Conservation (phyloP, 2,797 vertebrate genomes). For the Tauraco hartlaubi region DNA sequence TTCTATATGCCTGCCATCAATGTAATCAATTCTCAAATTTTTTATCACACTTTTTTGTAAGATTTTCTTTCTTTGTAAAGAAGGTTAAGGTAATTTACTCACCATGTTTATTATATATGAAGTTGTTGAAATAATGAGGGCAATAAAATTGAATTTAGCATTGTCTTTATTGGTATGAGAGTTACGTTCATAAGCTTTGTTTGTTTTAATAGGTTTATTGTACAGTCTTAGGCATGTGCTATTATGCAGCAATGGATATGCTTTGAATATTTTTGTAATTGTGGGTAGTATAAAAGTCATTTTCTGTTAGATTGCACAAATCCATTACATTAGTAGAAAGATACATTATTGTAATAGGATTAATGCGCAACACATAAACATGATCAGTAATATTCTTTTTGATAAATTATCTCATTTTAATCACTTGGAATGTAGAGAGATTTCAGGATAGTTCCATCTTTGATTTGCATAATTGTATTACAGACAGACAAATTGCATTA, state of each 20-base stretch:
- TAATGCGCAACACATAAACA: conserved; percentile 91
- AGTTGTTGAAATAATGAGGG: conserved; percentile 82
- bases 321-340: conserved; percentile 94
- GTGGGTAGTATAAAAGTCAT: conserved; percentile 97
- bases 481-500: conserved; percentile 87
- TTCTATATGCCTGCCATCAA: not conserved
- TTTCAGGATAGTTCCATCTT: conserved; percentile 85
- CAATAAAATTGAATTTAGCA: conserved; percentile 89
- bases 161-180: conserved; percentile 88
- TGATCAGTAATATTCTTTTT: conserved; percentile 89
- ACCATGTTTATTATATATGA: conserved; percentile 68
- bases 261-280: conserved; percentile 94
- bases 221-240: conserved; percentile 86
- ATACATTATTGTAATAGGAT: conserved; percentile 93
- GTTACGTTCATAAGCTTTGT: conserved; percentile 84
- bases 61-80: conserved; percentile 9
- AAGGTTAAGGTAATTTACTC: conserved; percentile 69
- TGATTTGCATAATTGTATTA: conserved; percentile 89
- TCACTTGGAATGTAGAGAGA: conserved; percentile 83
- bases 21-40: not conserved
- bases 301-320: conserved; percentile 99
- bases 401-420: conserved; percentile 97
- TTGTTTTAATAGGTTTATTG: conserved; percentile 90
- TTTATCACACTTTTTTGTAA: not conserved
- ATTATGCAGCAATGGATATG: conserved; percentile 86